phyloP scores from a whole-genome alignment of 2,888 invertebrate genomes.

The Leucophenga montana region DNA sequence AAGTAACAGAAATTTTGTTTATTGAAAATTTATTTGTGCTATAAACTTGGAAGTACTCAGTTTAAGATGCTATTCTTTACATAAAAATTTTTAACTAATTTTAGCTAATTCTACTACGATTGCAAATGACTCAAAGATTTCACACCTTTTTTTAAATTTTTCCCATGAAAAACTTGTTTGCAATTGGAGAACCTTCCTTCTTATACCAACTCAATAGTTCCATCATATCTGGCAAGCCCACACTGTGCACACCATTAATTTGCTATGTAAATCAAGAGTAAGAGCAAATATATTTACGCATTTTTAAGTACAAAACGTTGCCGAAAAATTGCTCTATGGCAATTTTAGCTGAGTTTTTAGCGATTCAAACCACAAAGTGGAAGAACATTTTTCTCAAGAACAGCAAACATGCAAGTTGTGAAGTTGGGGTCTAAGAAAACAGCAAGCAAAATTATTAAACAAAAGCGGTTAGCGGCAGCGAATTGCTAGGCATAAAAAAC shows the following conservation, averaged over 20 bases:
- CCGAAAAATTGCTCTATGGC: no score
- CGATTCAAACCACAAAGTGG: constrained; percentile 15
- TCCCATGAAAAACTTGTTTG: no score
- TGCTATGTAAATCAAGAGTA: constrained; percentile 57
- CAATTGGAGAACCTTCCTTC: no score
- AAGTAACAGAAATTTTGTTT: constrained; percentile 25
- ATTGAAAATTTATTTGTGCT: no score
- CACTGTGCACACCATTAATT: constrained; percentile 49
- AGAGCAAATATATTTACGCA: constrained; percentile 52
- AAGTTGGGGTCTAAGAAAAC: background rate
- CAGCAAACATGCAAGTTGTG: background rate
- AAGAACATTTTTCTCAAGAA: background rate
- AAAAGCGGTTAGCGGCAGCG: constrained; percentile 20
- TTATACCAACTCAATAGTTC: no score
- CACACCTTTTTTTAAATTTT: no score
- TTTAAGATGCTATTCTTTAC: no score
- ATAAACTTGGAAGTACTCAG: no score
- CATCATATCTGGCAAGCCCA: no score
- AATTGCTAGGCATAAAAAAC: constrained; percentile 45
- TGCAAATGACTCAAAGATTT: no score
- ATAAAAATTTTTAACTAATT: no score
- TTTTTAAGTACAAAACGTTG: constrained; percentile 49
- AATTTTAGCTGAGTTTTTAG: background rate
- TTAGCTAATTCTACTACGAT: no score
- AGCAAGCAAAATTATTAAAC: constrained; percentile 19